Evolutionary conservation across 2,888 invertebrate genomes (phyloP).

Genomic region (Willowsia nigromaculata): DNA sequence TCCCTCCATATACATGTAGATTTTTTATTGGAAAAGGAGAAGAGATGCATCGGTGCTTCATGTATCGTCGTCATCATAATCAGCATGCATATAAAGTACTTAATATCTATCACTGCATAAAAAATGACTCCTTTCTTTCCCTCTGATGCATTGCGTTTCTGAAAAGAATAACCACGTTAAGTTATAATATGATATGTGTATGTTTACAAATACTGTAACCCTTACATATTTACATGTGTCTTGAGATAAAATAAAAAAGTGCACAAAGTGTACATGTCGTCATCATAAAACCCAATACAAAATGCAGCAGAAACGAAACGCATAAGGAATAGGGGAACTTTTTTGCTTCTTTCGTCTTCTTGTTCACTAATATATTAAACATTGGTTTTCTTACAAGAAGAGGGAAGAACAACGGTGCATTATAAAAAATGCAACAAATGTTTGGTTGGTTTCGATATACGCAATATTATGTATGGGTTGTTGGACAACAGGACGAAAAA

Average conservation of each 20-base stretch:
- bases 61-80: conserved; percentile 38
- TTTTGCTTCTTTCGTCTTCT: conserved; percentile 30
- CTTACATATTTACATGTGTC: conserved; percentile 3
- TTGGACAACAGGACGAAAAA: conserved; percentile 23
- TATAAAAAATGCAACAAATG: conserved; percentile 40
- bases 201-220: background rate
- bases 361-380: conserved; percentile 14
- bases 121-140: conserved; percentile 35
- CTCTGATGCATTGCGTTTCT: background rate
- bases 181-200: background rate
- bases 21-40: conserved; percentile 9
- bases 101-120: conserved; percentile 48
- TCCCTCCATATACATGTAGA: background rate
- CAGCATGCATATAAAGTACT: background rate
- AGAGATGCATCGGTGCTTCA: conserved; percentile 10
- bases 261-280: background rate
- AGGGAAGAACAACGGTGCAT: background rate
- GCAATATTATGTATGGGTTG: background rate
- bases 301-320: background rate
- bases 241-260: background rate
- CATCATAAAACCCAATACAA: conserved; percentile 28
- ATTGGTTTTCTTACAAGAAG: conserved; percentile 29
- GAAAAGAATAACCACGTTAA: no score
- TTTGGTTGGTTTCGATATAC: conserved; percentile 2
- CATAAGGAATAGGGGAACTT: conserved; percentile 29